Conservation (phyloP, 2,888 invertebrate species). For the Torymus tubicola region DNA sequence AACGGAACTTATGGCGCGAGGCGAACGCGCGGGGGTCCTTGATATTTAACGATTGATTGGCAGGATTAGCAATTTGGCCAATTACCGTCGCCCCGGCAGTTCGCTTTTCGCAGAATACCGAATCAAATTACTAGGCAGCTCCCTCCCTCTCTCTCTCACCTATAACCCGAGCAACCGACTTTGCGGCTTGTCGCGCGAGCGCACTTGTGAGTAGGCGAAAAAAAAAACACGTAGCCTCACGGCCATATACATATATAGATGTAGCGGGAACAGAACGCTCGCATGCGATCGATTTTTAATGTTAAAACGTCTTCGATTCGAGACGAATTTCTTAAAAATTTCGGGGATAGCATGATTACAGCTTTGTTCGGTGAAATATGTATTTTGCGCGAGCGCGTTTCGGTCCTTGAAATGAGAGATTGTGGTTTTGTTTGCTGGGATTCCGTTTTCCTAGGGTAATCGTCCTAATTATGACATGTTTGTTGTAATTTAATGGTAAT, state of each 20-base stretch:
- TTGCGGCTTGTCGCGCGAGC: not conserved
- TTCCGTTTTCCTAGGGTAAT: not conserved
- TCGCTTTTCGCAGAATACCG: constrained; percentile 70
- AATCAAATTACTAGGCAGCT: constrained; percentile 71
- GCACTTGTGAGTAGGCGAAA: constrained; percentile 21
- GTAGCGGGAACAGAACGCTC: not conserved
- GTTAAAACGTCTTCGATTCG: constrained; percentile 42
- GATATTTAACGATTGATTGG: constrained; percentile 74
- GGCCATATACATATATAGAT: not conserved
- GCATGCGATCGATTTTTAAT: constrained; percentile 51
- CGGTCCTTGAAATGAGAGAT: constrained; percentile 8
- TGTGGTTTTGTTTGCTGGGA: no score
- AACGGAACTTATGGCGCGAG: constrained; percentile 21
- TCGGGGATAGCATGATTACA: constrained; percentile 47
- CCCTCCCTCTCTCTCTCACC: not conserved
- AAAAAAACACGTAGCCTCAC: constrained; percentile 26
- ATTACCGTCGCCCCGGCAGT: constrained; percentile 65
- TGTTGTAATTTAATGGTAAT: constrained; percentile 16
- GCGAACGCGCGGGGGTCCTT: constrained; percentile 61
- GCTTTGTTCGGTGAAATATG: constrained; percentile 45
- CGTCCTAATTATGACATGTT: not conserved
- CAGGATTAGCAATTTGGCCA: constrained; percentile 74
- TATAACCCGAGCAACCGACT: constrained; percentile 36
- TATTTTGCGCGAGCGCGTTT: not conserved
- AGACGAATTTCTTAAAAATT: constrained; percentile 52